Percentiles rank a stretch among this genome's conserved stretches.
Conservation (phyloP, 2,888 invertebrate genomes). For the Teleogryllus oceanicus region DNA sequence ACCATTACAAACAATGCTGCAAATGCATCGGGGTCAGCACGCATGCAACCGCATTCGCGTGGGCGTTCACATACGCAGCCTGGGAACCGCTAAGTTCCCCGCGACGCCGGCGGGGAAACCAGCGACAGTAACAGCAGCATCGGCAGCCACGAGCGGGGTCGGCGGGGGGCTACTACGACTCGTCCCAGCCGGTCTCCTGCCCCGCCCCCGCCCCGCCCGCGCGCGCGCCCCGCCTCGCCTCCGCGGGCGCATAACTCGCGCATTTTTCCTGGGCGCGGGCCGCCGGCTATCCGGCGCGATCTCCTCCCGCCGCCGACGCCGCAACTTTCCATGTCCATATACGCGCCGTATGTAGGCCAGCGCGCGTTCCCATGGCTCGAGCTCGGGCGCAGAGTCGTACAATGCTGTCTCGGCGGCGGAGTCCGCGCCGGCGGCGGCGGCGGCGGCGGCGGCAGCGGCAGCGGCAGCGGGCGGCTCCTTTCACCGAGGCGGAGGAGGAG, state of each 20-base stretch:
- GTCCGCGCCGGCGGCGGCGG: background rate
- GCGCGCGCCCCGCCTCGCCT: background rate
- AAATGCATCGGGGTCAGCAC: background rate
- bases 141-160: no score
- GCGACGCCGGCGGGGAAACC: no score
- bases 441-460: background rate
- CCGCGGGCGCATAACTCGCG: background rate
- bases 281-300: background rate
- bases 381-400: background rate
- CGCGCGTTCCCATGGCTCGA: background rate
- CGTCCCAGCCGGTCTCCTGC: background rate
- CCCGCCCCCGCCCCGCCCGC: background rate
- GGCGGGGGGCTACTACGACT: background rate
- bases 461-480: background rate
- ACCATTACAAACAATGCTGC: background rate
- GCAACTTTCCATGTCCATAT: conserved; percentile 18
- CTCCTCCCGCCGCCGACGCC: background rate
- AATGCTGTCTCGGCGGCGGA: background rate
- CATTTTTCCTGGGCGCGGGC: background rate
- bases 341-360: conserved; percentile 18
- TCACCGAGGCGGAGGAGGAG: background rate
- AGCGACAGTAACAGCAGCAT: no score
- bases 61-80: background rate
- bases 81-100: background rate
- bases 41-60: background rate